phyloP scores from a whole-genome alignment of 2,797 vertebrate species.

The Eremophila alpestris region DNA sequence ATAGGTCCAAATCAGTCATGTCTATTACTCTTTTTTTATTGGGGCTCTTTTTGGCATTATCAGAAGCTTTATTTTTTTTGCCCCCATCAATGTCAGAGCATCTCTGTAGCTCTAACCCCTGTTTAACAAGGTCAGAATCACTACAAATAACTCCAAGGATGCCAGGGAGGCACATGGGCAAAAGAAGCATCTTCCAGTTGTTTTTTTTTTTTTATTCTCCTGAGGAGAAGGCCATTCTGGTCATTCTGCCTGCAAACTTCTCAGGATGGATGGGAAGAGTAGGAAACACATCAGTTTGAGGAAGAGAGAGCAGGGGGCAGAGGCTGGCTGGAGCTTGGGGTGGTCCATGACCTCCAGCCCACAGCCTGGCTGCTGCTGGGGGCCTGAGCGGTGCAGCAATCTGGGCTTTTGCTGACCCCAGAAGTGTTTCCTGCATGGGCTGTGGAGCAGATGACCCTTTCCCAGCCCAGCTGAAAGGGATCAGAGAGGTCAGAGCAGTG shows the following conservation, averaged over 20 bases:
- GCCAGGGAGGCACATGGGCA: not conserved
- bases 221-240: not conserved
- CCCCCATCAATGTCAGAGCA: not conserved
- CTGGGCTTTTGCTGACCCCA: not conserved
- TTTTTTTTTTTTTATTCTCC: not conserved
- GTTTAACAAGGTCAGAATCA: not conserved
- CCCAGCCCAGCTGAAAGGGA: not conserved
- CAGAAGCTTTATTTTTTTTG: not conserved
- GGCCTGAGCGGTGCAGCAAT: fast-evolving
- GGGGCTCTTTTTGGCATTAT: not conserved
- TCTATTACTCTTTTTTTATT: not conserved
- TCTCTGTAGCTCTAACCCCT: not conserved
- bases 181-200: not conserved
- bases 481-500: not conserved
- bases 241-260: not conserved
- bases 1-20: not conserved
- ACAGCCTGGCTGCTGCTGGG: not conserved
- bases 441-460: not conserved
- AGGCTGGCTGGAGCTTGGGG: not conserved
- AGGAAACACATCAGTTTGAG: not conserved
- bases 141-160: not conserved
- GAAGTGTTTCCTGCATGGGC: not conserved
- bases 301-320: not conserved
- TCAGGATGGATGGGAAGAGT: not conserved
- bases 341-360: not conserved